Conservation (phyloP, 2,113 vertebrate genomes). For the Nicator chloris region DNA sequence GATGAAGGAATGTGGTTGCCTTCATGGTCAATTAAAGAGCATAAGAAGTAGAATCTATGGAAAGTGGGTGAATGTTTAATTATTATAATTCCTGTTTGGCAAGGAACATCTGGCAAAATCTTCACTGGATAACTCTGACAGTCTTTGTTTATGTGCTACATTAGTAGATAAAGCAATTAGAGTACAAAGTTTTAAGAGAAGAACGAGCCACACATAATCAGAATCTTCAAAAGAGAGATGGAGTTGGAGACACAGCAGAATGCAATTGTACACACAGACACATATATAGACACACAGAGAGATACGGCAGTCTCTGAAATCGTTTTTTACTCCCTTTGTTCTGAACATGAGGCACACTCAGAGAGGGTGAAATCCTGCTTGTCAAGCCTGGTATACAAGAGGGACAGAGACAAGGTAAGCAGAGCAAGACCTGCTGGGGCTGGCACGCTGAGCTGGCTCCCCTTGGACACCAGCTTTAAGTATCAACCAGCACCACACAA, state of each 20-base stretch:
- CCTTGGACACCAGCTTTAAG: not conserved
- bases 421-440: not conserved
- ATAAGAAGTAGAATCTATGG: not conserved
- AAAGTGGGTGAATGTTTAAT: not conserved
- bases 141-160: not conserved
- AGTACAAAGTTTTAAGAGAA: not conserved
- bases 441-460: accelerated
- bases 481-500: accelerated
- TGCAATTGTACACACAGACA: not conserved
- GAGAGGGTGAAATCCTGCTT: not conserved
- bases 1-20: not conserved
- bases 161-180: not conserved
- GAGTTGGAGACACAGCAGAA: not conserved
- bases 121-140: not conserved
- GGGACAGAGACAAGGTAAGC: not conserved
- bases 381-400: not conserved
- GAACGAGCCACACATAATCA: not conserved
- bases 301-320: not conserved
- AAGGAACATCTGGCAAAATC: not conserved
- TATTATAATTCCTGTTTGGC: not conserved
- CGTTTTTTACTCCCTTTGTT: not conserved
- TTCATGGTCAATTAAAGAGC: not conserved
- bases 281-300: accelerated
- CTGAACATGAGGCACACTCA: not conserved
- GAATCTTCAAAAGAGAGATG: not conserved